Conservation (phyloP, 2,113 vertebrate species). For the Anguilla rostrata region DNA sequence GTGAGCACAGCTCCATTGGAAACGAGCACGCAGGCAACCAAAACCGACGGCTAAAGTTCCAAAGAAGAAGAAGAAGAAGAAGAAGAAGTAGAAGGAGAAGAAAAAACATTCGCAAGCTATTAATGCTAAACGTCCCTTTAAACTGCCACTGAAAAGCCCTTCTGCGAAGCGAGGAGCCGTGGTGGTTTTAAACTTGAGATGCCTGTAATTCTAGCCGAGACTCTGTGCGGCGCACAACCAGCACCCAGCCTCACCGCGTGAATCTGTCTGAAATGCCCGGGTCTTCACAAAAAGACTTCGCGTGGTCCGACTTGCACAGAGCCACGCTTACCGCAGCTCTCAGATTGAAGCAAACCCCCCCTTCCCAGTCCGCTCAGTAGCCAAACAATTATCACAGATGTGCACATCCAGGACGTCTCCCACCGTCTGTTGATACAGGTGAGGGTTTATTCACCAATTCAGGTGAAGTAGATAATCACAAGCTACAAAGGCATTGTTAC, state of each 20-base stretch:
- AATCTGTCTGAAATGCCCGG: conserved; percentile 46
- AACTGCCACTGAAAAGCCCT: conserved; percentile 61
- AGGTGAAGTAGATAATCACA: background rate
- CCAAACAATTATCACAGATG: background rate
- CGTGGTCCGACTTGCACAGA: conserved; percentile 47
- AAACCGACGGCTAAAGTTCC: conserved; percentile 29
- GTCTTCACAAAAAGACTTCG: conserved; percentile 63
- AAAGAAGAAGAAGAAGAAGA: conserved; percentile 25
- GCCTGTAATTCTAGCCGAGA: conserved; percentile 66
- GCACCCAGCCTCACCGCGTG: conserved; percentile 51
- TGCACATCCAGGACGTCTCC: background rate
- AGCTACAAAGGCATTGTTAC: background rate
- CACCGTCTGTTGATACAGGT: background rate
- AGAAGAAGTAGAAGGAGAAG: conserved; percentile 11
- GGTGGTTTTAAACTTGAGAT: conserved; percentile 66
- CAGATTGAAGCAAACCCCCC: background rate
- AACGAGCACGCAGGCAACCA: conserved; percentile 20
- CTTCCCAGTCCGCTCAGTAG: background rate
- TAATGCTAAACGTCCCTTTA: conserved; percentile 52
- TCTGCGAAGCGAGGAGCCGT: conserved; percentile 53
- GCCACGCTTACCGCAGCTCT: background rate
- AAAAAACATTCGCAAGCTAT: conserved; percentile 38
- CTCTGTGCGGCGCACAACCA: conserved; percentile 50
- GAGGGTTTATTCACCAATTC: background rate
- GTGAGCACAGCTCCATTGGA: conserved; percentile 18